phyloP scores from a whole-genome alignment of 1,140 invertebrate genomes.

The Probaryconus sp. region DNA sequence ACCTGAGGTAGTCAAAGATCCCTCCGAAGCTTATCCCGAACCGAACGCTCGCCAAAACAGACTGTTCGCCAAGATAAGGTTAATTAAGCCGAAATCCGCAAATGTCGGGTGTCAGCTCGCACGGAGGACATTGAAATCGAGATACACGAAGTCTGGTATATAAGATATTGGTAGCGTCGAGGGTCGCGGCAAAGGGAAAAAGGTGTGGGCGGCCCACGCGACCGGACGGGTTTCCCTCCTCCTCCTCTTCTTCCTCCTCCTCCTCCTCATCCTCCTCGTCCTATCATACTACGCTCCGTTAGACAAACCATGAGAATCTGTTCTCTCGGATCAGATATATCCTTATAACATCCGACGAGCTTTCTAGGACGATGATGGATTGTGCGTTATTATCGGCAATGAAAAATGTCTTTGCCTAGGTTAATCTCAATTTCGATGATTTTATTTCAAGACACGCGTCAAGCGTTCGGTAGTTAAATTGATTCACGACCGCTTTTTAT shows the following conservation, averaged over 20 bases:
- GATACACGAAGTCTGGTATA: slow-evolving; percentile 26
- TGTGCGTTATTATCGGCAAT: slow-evolving; percentile 6
- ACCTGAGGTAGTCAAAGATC: slow-evolving; percentile 45
- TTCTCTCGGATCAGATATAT: slow-evolving; percentile 17
- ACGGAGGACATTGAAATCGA: slow-evolving; percentile 38
- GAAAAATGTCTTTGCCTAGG: slow-evolving; percentile 9
- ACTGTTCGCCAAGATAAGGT: slow-evolving; percentile 47
- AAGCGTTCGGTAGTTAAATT: too few species aligned
- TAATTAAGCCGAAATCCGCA: slow-evolving; percentile 60
- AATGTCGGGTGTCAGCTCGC: slow-evolving; percentile 48
- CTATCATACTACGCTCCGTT: slow-evolving; percentile 34
- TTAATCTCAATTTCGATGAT: too few species aligned
- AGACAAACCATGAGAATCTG: slow-evolving; percentile 39
- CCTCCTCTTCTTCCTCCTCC: slow-evolving; percentile 9
- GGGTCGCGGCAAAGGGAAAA: not conserved
- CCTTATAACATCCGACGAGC: not conserved
- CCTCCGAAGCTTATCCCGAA: slow-evolving; percentile 38
- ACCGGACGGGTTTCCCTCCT: slow-evolving; percentile 41
- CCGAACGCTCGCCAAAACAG: slow-evolving; percentile 36
- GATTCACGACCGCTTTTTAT: too few species aligned
- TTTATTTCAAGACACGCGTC: too few species aligned
- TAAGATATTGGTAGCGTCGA: slow-evolving; percentile 42
- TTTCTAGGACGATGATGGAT: slow-evolving; percentile 19
- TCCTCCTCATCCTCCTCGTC: slow-evolving; percentile 4
- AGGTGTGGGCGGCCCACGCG: slow-evolving; percentile 54